Evolutionary conservation across 1,140 invertebrate genomes (phyloP), one percentile per base, ranked within the genome.

Genomic region (Hyles euphorbiae): DNA sequence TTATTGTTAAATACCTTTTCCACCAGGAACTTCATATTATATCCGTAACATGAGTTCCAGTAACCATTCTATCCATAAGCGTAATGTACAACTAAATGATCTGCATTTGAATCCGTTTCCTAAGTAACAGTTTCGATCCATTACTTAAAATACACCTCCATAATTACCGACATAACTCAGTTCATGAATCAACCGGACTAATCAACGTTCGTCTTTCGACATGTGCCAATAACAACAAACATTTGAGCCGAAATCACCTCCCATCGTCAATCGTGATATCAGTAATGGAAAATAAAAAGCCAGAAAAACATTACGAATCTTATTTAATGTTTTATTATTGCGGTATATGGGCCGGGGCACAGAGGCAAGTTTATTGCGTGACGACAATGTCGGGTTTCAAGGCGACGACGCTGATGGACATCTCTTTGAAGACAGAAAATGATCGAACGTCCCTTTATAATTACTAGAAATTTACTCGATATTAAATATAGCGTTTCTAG

Each of bases 151-250:
- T 45, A 54, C 11, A 44, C 40, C 36, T 22, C 36, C 34, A 54
- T 54, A 54, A 54, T 54, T 54, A 54, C 53, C n/a, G 53, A 56
- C 45, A 56, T 48, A 54, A 54, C 36, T 54, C 54, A 3, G 54
- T 34, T 34, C 45, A 48, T 56, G 54, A 56, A 47, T 56, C 54
- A 48, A 47, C 44, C 34, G 34, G 54, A 46, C 54, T 47, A 56
- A 56, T 56, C 54, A 48, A 56, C 11, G 54, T 56, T 56, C 36
- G 54, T 56, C 45, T 56, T 47, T 56, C 44, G 45, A 56, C 44
- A 33, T 34, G 45, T 56, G 54, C 54, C 54, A 56, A 56, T 56
- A 36, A 56, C 40, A 54, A 54, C 53, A 56, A 56, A 56, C 36
- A 34, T 47, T 48, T 44, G 44, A 56, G 47, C 44, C 54, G 11